These are phyloP conservation scores for Mactra quadrangularis DNA, from an alignment of 1,140 invertebrate genomes.

Conservation along the genomic window DNA sequence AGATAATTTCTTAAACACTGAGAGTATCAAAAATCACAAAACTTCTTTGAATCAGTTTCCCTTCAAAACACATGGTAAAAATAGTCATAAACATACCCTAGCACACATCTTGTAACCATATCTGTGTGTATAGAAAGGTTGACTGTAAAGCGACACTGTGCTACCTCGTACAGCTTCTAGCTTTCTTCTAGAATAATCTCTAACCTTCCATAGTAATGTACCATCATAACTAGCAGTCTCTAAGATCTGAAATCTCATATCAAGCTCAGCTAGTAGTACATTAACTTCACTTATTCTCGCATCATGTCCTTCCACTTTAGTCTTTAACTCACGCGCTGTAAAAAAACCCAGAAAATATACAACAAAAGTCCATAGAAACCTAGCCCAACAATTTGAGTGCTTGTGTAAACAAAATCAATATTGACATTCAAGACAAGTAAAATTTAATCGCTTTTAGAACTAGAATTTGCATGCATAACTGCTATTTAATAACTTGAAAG, in stretches of 20 bases:
- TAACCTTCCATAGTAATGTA: conserved; percentile 77
- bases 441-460: no score
- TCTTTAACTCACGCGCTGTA: conserved; percentile 46
- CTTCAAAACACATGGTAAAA: no score
- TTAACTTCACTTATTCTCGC: conserved; percentile 69
- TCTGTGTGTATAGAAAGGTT: conserved; percentile 80
- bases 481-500: no score
- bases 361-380: no score
- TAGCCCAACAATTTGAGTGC: no score
- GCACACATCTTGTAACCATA: conserved; percentile 82
- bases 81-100: conserved; percentile 60
- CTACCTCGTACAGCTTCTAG: conserved; percentile 73
- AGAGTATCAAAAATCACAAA: no score
- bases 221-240: conserved; percentile 76
- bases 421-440: no score
- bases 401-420: no score
- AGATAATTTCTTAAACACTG: no score
- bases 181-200: conserved; percentile 69
- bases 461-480: no score
- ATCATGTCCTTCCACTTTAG: conserved; percentile 65
- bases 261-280: conserved; percentile 69
- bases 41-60: no score
- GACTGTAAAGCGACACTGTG: conserved; percentile 78
- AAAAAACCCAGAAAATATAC: no score
- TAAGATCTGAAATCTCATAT: conserved; percentile 71